Percentiles rank a stretch among this genome's conserved stretches.
Evolutionary conservation across 2,888 invertebrate genomes (phyloP).

Genomic region (Omphaloscelis lunosa): DNA sequence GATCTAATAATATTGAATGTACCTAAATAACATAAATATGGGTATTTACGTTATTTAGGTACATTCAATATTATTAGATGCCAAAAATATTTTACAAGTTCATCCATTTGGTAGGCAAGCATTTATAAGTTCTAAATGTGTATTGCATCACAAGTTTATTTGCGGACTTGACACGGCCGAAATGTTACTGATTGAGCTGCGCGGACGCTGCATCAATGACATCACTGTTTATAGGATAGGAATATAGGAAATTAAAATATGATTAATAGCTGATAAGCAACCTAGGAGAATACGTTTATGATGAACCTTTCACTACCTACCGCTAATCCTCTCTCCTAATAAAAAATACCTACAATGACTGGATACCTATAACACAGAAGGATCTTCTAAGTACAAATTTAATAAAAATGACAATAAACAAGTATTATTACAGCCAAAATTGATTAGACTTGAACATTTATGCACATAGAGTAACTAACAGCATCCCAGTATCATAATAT

Average conservation of each 20-base stretch:
- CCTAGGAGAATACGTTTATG: not conserved
- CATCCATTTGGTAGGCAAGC: constrained; percentile 58
- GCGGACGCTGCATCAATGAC: constrained; percentile 64
- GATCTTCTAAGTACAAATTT: not conserved
- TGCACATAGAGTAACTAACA: constrained; percentile 24
- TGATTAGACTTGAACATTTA: constrained; percentile 14
- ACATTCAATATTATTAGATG: constrained; percentile 67
- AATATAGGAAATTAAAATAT: constrained; percentile 33
- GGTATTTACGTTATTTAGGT: constrained; percentile 31
- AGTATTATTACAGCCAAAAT: constrained; percentile 1
- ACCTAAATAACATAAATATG: no score
- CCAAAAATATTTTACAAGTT: constrained; percentile 69
- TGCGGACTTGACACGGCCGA: constrained; percentile 80
- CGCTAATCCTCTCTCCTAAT: not conserved
- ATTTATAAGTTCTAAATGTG: constrained; percentile 69
- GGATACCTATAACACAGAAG: not conserved
- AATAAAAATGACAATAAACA: not conserved
- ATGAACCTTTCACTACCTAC: not conserved
- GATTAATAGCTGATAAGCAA: constrained; percentile 16
- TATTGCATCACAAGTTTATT: constrained; percentile 85
- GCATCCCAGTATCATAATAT: constrained; percentile 67
- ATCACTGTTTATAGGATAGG: constrained; percentile 43
- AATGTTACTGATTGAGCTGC: constrained; percentile 70
- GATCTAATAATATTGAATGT: no score
- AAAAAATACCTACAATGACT: not conserved